Evolutionary conservation across 1,140 invertebrate genomes (phyloP).

Genomic region (Bombus huntii): DNA sequence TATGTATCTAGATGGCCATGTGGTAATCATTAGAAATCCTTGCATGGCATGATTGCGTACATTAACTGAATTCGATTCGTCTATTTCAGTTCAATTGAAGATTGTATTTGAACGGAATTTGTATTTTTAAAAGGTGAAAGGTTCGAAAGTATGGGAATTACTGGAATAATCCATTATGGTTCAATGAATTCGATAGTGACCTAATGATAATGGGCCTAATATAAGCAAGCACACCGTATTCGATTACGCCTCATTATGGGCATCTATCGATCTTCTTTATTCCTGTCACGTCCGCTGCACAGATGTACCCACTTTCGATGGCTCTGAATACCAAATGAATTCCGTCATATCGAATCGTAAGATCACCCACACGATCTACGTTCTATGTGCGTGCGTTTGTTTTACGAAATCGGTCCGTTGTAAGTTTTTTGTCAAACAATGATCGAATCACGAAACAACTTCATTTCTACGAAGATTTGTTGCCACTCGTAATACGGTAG

Average conservation of each 20-base stretch:
- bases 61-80: no score
- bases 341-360: slow-evolving; percentile 32
- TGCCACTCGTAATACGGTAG: neutral
- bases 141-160: neutral
- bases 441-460: neutral
- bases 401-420: slow-evolving; percentile 12
- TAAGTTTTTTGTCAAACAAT: neutral
- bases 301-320: slow-evolving; percentile 66
- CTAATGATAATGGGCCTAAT: neutral
- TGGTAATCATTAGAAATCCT: no score
- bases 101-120: neutral
- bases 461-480: neutral
- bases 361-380: slow-evolving; percentile 20
- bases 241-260: neutral
- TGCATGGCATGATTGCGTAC: no score
- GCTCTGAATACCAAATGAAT: slow-evolving; percentile 67
- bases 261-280: slow-evolving; percentile 26
- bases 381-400: neutral
- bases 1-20: no score
- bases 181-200: neutral
- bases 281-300: slow-evolving; percentile 59
- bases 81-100: neutral
- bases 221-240: neutral
- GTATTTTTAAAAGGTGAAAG: neutral
- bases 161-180: neutral